Evolutionary conservation across 2,797 vertebrate genomes (phyloP).

Genomic region (Allobates femoralis): DNA sequence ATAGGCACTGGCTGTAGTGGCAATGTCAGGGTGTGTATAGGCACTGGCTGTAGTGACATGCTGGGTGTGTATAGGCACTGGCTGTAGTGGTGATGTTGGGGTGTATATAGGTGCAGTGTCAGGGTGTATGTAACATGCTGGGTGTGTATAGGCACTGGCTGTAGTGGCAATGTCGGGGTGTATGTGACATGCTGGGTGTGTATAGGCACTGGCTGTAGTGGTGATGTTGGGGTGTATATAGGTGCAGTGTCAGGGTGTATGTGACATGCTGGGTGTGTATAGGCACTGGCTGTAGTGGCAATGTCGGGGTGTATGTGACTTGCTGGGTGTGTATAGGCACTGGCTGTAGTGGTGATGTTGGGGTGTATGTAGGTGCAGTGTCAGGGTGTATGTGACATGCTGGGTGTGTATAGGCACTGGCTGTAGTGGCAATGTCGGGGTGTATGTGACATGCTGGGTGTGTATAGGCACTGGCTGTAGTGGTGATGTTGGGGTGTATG

Average conservation of each 20-base stretch:
- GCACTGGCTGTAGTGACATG: not conserved
- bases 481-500: not conserved
- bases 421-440: not conserved
- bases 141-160: too few relatives aligned
- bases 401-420: not conserved
- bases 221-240: not conserved
- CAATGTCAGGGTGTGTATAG: not conserved
- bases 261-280: not conserved
- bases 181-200: not conserved
- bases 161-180: not conserved
- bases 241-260: too few relatives aligned
- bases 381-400: not conserved
- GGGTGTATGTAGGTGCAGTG: not conserved
- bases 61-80: too few relatives aligned
- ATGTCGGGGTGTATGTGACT: not conserved
- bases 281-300: not conserved
- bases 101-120: not conserved
- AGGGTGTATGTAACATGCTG: not conserved
- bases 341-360: too few relatives aligned
- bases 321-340: not conserved
- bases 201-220: too few relatives aligned
- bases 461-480: not conserved
- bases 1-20: not conserved
- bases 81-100: too few relatives aligned
- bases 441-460: not conserved